Evolutionary conservation across 2,888 invertebrate genomes (phyloP).

Genomic region (Netelia fuscicornis): DNA sequence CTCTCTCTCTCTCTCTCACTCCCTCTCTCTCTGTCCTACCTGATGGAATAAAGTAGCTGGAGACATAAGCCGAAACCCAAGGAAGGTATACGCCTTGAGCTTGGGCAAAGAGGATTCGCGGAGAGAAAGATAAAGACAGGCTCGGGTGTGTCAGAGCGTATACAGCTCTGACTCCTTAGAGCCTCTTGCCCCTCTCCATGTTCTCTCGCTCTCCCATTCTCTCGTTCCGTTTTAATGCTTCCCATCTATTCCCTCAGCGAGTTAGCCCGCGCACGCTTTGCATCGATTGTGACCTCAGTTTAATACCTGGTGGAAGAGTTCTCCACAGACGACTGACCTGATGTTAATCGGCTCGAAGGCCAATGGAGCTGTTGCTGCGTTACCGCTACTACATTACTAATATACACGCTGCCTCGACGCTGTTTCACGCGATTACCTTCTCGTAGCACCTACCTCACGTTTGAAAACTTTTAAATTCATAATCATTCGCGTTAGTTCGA

Average conservation of each 20-base stretch:
- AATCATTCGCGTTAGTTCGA: too few species aligned
- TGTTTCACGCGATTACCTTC: not conserved
- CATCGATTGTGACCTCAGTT: conserved; percentile 17
- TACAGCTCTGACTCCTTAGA: conserved; percentile 13
- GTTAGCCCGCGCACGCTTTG: conserved; percentile 25
- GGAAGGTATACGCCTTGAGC: conserved; percentile 46
- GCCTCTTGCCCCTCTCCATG: not conserved
- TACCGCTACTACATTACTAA: not conserved
- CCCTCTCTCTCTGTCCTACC: not conserved
- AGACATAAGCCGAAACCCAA: conserved; percentile 66
- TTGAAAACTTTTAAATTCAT: too few species aligned
- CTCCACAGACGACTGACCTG: conserved; percentile 41
- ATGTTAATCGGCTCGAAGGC: conserved; percentile 54
- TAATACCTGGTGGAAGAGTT: conserved; percentile 13
- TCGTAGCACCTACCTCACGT: not conserved
- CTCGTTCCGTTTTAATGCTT: conserved; percentile 6
- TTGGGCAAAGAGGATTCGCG: conserved; percentile 55
- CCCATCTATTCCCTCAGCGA: conserved; percentile 19
- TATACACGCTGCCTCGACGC: not conserved
- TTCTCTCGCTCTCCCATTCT: not conserved
- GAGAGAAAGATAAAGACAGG: conserved; percentile 51
- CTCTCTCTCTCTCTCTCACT: conserved; percentile 2
- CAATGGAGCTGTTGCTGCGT: conserved; percentile 22
- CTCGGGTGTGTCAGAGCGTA: conserved; percentile 12
- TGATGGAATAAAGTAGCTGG: conserved; percentile 53